Evolutionary conservation across 2,113 vertebrate species (phyloP).

Genomic region (Corydoras maculifer): DNA sequence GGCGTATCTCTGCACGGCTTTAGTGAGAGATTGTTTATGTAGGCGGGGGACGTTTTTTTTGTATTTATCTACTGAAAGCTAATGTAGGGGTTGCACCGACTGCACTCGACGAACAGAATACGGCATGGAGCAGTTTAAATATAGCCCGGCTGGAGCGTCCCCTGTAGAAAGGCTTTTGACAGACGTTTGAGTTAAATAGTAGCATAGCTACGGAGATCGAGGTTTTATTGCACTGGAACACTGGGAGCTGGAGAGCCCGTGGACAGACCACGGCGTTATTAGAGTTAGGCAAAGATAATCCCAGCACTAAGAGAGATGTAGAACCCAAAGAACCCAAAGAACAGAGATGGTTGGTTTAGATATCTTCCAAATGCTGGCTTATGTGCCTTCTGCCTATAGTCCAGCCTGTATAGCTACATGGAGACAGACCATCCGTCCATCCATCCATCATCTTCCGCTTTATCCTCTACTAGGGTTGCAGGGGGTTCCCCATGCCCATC

Average conservation of each 20-base stretch:
- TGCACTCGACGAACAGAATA: background rate
- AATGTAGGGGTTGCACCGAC: too few relatives aligned
- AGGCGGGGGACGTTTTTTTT: background rate
- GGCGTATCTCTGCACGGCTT: background rate
- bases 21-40: background rate
- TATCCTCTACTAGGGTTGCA: too few relatives aligned
- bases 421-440: too few relatives aligned
- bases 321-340: constrained; percentile 28
- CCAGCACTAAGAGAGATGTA: constrained; percentile 53
- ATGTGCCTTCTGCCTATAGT: too few relatives aligned
- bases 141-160: constrained; percentile 59
- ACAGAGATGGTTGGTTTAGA: background rate
- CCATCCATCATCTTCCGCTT: too few relatives aligned
- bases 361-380: background rate
- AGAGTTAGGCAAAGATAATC: constrained; percentile 66
- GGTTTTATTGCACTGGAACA: constrained; percentile 72
- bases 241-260: constrained; percentile 56
- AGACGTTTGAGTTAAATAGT: constrained; percentile 61
- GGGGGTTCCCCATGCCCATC: too few relatives aligned
- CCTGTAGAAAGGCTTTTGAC: constrained; percentile 40
- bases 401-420: background rate
- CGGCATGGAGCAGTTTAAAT: constrained; percentile 57
- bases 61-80: too few relatives aligned
- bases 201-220: constrained; percentile 57
- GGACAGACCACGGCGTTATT: constrained; percentile 71